These are phyloP conservation scores for Python bivittatus DNA, from an alignment of 2,113 vertebrate genomes.

Conservation along the genomic window DNA sequence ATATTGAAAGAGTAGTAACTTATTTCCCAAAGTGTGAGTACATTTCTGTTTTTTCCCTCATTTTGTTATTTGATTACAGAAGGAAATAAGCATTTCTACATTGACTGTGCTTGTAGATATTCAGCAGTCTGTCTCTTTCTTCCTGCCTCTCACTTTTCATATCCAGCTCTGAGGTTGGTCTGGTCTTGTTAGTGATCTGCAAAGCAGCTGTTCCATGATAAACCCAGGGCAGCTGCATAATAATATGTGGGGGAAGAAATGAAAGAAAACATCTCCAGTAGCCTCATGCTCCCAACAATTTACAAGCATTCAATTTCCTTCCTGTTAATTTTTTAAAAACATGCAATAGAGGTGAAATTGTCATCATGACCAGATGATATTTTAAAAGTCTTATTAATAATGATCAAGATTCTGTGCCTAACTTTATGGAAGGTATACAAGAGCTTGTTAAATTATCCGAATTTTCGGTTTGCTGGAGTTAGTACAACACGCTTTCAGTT, in stretches of 20 bases:
- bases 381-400: neutral
- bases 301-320: constrained; percentile 5
- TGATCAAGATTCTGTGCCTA: neutral
- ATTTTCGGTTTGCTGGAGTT: neutral
- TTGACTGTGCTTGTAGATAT: neutral
- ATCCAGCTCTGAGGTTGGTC: neutral
- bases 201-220: constrained; percentile 34
- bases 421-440: neutral
- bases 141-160: neutral
- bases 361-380: neutral
- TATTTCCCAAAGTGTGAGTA: neutral
- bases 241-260: neutral
- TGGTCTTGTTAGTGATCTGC: constrained; percentile 19
- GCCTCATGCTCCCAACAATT: neutral
- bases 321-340: neutral
- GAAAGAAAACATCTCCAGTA: neutral
- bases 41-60: neutral
- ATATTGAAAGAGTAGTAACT: neutral
- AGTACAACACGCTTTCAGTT: neutral
- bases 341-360: neutral
- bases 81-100: neutral
- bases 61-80: neutral
- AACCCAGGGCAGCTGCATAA: constrained; percentile 25
- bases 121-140: neutral
- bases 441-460: neutral